Evolutionary conservation across 2,888 invertebrate species (phyloP).

Genomic region (Electrophaes corylata): DNA sequence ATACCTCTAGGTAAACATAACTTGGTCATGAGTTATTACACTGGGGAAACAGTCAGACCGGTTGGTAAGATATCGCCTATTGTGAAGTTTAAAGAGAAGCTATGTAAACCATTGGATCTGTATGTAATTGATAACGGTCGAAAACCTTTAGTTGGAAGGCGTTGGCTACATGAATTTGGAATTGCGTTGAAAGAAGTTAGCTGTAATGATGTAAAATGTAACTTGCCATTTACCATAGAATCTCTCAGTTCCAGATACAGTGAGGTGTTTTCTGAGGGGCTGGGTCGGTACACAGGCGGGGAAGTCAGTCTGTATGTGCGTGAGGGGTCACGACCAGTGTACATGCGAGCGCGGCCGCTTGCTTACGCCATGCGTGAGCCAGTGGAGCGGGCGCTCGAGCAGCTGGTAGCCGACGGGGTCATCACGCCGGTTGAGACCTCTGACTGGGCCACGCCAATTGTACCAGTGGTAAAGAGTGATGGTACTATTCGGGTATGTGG

Average conservation of each 20-base stretch:
- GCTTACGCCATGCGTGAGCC: constrained; percentile 32
- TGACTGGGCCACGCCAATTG: constrained; percentile 8
- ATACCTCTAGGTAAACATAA: constrained; percentile 1
- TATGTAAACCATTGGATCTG: too few relatives aligned
- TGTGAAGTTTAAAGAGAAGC: too few relatives aligned
- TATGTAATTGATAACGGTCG: too few relatives aligned
- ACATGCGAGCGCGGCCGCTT: background rate
- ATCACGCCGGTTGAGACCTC: constrained; percentile 4
- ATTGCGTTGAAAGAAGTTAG: constrained; percentile 1
- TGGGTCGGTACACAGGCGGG: background rate
- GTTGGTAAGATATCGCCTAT: too few relatives aligned
- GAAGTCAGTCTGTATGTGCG: background rate
- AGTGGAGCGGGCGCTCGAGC: constrained; percentile 32
- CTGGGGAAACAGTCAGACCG: too few relatives aligned
- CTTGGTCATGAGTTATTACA: constrained; percentile 27
- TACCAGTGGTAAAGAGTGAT: constrained; percentile 39
- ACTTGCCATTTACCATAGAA: background rate
- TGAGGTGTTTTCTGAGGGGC: background rate
- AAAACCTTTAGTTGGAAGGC: constrained; percentile 28
- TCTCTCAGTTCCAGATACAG: background rate
- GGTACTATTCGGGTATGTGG: constrained; percentile 43
- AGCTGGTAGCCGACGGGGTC: constrained; percentile 32
- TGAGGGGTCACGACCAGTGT: background rate
- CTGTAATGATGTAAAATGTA: constrained; percentile 1
- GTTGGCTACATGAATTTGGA: constrained; percentile 34